Conservation (phyloP, 1,140 invertebrate species). For the Philopotamus ludificatus region DNA sequence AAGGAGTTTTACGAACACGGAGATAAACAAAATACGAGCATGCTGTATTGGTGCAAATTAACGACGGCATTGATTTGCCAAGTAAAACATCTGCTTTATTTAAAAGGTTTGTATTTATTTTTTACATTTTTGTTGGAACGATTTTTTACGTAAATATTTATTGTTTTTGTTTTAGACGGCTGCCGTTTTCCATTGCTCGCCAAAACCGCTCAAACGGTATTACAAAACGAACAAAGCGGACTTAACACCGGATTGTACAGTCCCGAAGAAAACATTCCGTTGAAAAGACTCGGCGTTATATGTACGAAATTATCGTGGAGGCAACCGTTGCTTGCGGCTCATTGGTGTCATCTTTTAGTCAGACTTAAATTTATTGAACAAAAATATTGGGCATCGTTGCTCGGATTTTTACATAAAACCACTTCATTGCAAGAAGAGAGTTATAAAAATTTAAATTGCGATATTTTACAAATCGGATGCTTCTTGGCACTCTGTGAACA, state of each 20-base stretch:
- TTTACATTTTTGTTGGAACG: background rate
- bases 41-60: slow-evolving; percentile 32
- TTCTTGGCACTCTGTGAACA: slow-evolving; percentile 53
- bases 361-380: slow-evolving; percentile 52
- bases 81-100: slow-evolving; percentile 55
- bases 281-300: slow-evolving; percentile 47
- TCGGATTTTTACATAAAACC: slow-evolving; percentile 47
- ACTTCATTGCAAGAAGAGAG: slow-evolving; percentile 44
- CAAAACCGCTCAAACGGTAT: slow-evolving; percentile 52
- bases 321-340: slow-evolving; percentile 48
- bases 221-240: slow-evolving; percentile 54
- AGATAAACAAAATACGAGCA: background rate
- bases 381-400: slow-evolving; percentile 52
- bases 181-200: slow-evolving; percentile 53
- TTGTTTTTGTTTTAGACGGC: slow-evolving; percentile 47
- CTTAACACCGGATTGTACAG: slow-evolving; percentile 54
- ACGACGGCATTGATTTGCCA: slow-evolving; percentile 45
- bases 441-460: slow-evolving; percentile 44
- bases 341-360: slow-evolving; percentile 54
- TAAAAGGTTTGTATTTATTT: slow-evolving; percentile 47
- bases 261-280: slow-evolving; percentile 53
- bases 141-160: no score
- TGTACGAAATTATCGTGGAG: slow-evolving; percentile 47
- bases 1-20: slow-evolving; percentile 48
- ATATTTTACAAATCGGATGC: slow-evolving; percentile 48